phyloP scores from a whole-genome alignment of 92 coral and sea anemone species.

The Zoanthus gigantus region DNA sequence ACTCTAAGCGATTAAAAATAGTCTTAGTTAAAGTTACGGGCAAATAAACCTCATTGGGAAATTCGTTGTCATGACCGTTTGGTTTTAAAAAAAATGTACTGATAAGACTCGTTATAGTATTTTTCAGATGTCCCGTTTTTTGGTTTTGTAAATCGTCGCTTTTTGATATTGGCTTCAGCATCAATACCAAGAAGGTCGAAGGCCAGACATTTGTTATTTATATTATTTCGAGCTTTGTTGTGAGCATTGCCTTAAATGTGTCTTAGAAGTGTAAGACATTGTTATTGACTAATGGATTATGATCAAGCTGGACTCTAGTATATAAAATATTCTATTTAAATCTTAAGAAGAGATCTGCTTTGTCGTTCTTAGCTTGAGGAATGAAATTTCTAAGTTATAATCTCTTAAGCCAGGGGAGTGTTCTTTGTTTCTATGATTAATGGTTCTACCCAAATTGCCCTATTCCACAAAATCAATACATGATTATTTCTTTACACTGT shows the following conservation, averaged over 20 bases:
- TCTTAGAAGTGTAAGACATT: conserved; percentile 23
- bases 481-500: conserved; percentile 14
- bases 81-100: not conserved
- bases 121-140: not conserved
- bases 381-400: conserved; percentile 4
- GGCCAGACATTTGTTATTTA: conserved; percentile 24
- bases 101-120: not conserved
- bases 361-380: not conserved
- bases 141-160: not conserved
- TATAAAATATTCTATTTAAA: not conserved
- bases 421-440: conserved; percentile 44
- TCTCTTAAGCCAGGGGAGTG: conserved; percentile 38
- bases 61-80: not conserved
- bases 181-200: conserved; percentile 6
- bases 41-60: not conserved
- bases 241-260: conserved; percentile 24
- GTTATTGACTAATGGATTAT: not conserved
- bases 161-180: conserved; percentile 43
- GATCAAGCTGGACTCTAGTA: not conserved
- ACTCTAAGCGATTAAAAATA: conserved; percentile 4
- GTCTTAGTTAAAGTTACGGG: conserved; percentile 23
- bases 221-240: conserved; percentile 21
- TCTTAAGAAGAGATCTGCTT: conserved; percentile 12
- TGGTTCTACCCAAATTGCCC: conserved; percentile 45
- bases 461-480: conserved; percentile 38